phyloP scores from a whole-genome alignment of 2,888 invertebrate genomes.

The Hyppa rectilinea region DNA sequence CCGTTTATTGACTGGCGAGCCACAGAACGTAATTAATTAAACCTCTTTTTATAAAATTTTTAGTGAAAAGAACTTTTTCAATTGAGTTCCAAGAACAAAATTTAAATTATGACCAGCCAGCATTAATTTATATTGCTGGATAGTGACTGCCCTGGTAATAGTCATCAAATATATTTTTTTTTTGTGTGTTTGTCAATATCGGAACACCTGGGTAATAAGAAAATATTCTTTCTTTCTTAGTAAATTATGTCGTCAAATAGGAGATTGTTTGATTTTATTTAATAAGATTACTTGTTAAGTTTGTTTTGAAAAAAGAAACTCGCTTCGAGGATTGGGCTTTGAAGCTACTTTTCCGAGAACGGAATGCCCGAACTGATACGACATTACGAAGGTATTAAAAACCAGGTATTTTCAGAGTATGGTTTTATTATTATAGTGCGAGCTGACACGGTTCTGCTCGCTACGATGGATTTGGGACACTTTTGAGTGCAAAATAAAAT shows the following conservation, averaged over 20 bases:
- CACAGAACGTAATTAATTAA: slow-evolving; percentile 49
- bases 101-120: slow-evolving; percentile 8
- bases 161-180: no score
- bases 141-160: background rate
- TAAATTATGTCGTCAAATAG: background rate
- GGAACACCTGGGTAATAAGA: no score
- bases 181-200: no score
- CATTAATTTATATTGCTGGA: background rate
- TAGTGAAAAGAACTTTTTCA: slow-evolving; percentile 35
- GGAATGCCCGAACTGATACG: background rate
- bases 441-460: slow-evolving; percentile 13
- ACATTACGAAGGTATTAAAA: slow-evolving; percentile 31
- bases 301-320: background rate
- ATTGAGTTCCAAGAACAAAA: slow-evolving; percentile 10
- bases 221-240: no score
- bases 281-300: background rate
- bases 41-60: slow-evolving; percentile 36
- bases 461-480: slow-evolving; percentile 20
- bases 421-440: slow-evolving; percentile 1
- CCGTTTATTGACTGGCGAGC: slow-evolving; percentile 52
- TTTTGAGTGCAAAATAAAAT: slow-evolving; percentile 1
- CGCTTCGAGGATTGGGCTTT: background rate
- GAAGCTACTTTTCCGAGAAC: background rate
- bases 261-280: background rate
- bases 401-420: background rate